Conservation (phyloP, 2,797 vertebrate genomes). For the Brachymystax lenok region DNA sequence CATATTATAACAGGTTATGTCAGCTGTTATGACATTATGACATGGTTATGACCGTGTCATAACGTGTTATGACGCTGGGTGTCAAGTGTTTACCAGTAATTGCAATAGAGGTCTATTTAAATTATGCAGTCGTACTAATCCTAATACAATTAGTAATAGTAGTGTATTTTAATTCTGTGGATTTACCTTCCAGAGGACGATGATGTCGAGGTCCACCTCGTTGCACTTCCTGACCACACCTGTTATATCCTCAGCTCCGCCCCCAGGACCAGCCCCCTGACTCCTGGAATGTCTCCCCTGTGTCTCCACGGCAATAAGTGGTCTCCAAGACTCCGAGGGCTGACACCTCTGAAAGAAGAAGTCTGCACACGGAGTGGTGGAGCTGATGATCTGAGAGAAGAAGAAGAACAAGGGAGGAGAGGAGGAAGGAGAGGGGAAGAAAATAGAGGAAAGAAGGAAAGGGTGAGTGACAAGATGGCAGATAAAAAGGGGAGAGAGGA, state of each 20-base stretch:
- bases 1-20: too few species aligned
- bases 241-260: slow-evolving; percentile 56
- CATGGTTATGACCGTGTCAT: too few species aligned
- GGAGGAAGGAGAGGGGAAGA: not conserved
- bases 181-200: slow-evolving; percentile 94
- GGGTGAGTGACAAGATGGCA: too few species aligned
- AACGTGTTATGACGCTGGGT: not conserved
- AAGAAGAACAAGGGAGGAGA: not conserved
- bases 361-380: slow-evolving; percentile 93
- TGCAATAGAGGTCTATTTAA: not conserved
- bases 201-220: slow-evolving; percentile 88
- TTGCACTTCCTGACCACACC: slow-evolving; percentile 83
- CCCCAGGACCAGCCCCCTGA: slow-evolving; percentile 31
- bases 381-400: slow-evolving; percentile 87
- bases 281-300: slow-evolving; percentile 44
- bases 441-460: not conserved
- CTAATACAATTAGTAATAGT: not conserved
- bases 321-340: slow-evolving; percentile 71
- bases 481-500: too few species aligned
- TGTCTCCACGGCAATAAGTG: slow-evolving; percentile 12
- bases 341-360: slow-evolving; percentile 89
- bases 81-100: too few species aligned
- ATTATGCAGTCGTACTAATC: not conserved
- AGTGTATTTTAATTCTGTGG: not conserved
- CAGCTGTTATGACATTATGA: too few species aligned